phyloP scores from a whole-genome alignment of 2,888 invertebrate genomes.

The Sminthurides aquaticus region DNA sequence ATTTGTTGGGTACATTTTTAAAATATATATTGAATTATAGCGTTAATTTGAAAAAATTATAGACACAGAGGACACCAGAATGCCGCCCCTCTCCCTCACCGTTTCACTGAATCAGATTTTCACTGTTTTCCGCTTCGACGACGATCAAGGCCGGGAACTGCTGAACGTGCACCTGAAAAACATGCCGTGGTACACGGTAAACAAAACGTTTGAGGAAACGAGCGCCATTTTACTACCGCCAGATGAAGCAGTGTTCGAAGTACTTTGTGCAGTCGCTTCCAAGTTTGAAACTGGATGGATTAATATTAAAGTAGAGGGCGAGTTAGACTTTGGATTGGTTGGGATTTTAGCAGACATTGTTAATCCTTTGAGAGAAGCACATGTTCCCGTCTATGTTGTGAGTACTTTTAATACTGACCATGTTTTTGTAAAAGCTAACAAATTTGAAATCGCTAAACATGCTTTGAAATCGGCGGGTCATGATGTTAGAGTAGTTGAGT shows the following conservation, averaged over 20 bases:
- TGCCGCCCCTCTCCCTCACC: neutral
- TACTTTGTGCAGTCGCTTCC: neutral
- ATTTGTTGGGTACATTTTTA: no score
- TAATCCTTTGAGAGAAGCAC: slow-evolving; percentile 28
- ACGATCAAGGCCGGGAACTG: neutral
- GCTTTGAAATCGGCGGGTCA: neutral
- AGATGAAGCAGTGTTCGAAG: neutral
- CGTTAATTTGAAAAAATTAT: no score
- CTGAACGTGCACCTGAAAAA: neutral
- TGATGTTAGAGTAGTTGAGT: no score
- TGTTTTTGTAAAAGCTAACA: slow-evolving; percentile 27
- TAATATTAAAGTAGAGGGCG: slow-evolving; percentile 32
- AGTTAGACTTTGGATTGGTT: slow-evolving; percentile 33
- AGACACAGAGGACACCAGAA: no score
- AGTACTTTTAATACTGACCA: slow-evolving; percentile 40
- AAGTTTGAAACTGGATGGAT: slow-evolving; percentile 25
- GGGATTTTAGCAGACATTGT: slow-evolving; percentile 32
- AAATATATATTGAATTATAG: no score
- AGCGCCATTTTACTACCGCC: slow-evolving; percentile 2
- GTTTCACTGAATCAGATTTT: neutral
- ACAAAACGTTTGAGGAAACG: slow-evolving; percentile 8
- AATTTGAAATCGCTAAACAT: slow-evolving; percentile 19
- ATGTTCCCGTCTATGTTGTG: slow-evolving; percentile 34
- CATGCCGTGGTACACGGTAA: slow-evolving; percentile 11
- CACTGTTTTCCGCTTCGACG: slow-evolving; percentile 1